Evolutionary conservation across 2,113 vertebrate genomes (phyloP).

Genomic region (Aegithalos caudatus): DNA sequence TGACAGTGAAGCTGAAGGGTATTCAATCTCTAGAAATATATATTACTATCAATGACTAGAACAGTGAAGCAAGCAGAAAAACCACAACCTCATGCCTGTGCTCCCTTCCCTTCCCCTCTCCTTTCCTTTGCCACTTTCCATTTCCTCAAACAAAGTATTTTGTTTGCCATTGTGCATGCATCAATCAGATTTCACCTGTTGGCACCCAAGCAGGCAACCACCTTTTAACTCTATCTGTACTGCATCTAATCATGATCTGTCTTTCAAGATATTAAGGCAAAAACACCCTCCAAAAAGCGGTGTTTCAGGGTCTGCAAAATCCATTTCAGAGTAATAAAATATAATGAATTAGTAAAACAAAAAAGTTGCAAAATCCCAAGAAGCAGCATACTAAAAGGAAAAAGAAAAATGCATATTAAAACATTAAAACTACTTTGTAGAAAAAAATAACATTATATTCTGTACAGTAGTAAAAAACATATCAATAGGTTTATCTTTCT

Average conservation of each 20-base stretch:
- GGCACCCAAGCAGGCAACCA: neutral
- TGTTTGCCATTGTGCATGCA: neutral
- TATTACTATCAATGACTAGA: neutral
- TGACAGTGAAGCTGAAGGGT: neutral
- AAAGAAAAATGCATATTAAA: neutral
- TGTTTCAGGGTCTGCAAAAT: neutral
- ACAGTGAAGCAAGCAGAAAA: conserved; percentile 42
- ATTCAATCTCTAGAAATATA: conserved; percentile 28
- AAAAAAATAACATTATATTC: neutral
- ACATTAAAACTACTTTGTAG: conserved; percentile 9
- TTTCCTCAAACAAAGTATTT: conserved; percentile 15
- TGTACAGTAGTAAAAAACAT: neutral
- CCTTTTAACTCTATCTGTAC: neutral
- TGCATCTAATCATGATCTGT: neutral
- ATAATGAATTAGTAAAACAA: neutral
- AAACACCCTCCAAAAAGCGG: neutral
- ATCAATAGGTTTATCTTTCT: conserved; percentile 20
- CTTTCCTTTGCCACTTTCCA: neutral
- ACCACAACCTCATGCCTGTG: neutral
- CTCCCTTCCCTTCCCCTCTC: too few species aligned
- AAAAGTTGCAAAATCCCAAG: neutral
- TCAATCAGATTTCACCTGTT: neutral
- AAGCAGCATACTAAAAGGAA: neutral
- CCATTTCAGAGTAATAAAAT: neutral
- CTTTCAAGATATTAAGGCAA: neutral